These are phyloP conservation scores for Neodontobutis hainanensis DNA, from an alignment of 2,113 vertebrate genomes.

Conservation along the genomic window DNA sequence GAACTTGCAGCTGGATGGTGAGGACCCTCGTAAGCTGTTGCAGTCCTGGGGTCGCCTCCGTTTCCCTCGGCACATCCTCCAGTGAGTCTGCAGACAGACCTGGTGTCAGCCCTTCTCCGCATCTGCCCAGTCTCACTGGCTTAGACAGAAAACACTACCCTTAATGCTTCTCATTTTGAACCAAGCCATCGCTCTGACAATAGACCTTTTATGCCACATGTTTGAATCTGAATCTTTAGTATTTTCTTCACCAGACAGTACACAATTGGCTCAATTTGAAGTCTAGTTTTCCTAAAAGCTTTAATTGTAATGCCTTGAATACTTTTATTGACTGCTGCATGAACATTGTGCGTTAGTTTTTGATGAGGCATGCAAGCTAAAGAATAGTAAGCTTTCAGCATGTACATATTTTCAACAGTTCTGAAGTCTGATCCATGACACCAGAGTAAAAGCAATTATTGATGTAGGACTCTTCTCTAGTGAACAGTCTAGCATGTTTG, in stretches of 20 bases:
- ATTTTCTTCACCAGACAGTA: not conserved
- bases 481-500: slow-evolving; percentile 37
- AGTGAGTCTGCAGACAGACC: slow-evolving; percentile 87
- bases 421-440: slow-evolving; percentile 3
- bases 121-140: slow-evolving; percentile 23
- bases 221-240: slow-evolving; percentile 4
- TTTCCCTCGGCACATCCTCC: slow-evolving; percentile 85
- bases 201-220: slow-evolving; percentile 6
- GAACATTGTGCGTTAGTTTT: slow-evolving; percentile 15
- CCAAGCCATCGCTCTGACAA: not conserved
- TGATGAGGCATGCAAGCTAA: not conserved
- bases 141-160: slow-evolving; percentile 36
- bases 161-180: slow-evolving; percentile 5
- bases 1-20: slow-evolving; percentile 93
- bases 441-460: not conserved
- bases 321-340: slow-evolving; percentile 41
- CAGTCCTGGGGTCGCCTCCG: slow-evolving; percentile 90
- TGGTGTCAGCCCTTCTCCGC: slow-evolving; percentile 28
- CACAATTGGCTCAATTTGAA: slow-evolving; percentile 2
- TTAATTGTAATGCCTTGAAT: slow-evolving; percentile 28
- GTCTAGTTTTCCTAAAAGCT: slow-evolving; percentile 17
- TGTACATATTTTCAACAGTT: slow-evolving; percentile 28
- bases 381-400: slow-evolving; percentile 26
- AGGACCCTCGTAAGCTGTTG: slow-evolving; percentile 92
- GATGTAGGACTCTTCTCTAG: not conserved